These are phyloP conservation scores for Accipiter cooperii DNA, from an alignment of 2,113 vertebrate genomes.

Conservation along the genomic window DNA sequence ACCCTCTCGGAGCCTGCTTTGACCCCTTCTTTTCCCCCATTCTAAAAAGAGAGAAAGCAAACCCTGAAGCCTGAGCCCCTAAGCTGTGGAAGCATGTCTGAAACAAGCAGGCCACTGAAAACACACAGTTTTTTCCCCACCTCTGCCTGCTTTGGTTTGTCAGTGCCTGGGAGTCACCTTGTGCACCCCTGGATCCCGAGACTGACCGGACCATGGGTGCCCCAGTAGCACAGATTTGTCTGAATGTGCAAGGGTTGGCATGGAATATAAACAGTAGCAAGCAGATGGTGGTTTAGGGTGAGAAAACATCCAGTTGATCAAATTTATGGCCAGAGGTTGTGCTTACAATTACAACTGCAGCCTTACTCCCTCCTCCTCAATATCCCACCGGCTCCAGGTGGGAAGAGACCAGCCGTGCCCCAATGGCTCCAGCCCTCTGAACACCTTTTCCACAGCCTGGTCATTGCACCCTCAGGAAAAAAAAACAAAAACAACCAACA, in stretches of 20 bases:
- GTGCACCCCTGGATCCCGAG: not conserved
- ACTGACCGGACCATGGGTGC: not conserved
- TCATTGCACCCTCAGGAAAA: not conserved
- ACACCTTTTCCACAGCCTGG: not conserved
- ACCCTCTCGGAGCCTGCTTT: not conserved
- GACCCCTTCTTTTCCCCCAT: not conserved
- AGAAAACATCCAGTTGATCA: not conserved
- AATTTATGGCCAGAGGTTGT: not conserved
- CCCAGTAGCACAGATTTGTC: not conserved
- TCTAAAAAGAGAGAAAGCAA: not conserved
- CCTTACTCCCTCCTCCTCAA: not conserved
- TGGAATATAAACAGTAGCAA: not conserved
- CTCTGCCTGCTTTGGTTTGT: not conserved
- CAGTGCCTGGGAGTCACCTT: not conserved
- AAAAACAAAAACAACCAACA: too few species aligned
- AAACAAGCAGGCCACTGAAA: not conserved
- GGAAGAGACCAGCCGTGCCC: not conserved
- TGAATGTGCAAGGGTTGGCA: not conserved
- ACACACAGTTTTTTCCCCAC: not conserved
- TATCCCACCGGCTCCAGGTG: not conserved
- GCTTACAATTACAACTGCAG: not conserved
- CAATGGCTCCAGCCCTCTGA: not conserved
- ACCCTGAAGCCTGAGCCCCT: not conserved
- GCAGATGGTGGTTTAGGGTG: not conserved
- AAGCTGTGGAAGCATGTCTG: not conserved